phyloP scores from a whole-genome alignment of 2,797 vertebrate species.

The Odontamblyopus lacepedii region DNA sequence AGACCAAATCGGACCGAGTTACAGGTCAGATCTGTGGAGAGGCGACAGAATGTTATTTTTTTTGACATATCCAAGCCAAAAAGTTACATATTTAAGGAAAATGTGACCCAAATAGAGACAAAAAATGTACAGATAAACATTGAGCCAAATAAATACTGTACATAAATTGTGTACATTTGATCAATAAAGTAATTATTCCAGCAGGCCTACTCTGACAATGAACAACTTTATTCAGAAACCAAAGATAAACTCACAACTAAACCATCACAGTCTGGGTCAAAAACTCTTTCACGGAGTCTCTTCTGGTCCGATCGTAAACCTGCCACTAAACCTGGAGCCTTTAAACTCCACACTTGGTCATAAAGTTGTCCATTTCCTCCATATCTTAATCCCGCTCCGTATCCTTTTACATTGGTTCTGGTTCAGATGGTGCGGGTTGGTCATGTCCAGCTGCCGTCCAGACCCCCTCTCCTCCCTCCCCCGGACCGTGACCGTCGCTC shows the following conservation, averaged over 20 bases:
- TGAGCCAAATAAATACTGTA: too few species aligned
- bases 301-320: constrained; percentile 3
- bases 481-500: constrained; percentile 16
- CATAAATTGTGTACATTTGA: too few species aligned
- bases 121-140: too few species aligned
- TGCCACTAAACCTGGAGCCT: constrained; percentile 1
- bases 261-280: background rate
- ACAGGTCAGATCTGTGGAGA: too few species aligned
- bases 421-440: constrained; percentile 14
- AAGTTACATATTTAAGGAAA: too few species aligned
- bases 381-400: constrained; percentile 39
- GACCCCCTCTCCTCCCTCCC: constrained; percentile 3
- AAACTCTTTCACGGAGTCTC: background rate
- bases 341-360: constrained; percentile 25
- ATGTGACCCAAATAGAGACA: too few species aligned
- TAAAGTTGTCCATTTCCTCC: constrained; percentile 51
- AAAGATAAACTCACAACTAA: background rate
- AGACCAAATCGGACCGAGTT: too few species aligned
- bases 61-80: too few species aligned
- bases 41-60: too few species aligned
- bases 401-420: constrained; percentile 36
- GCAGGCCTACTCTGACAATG: background rate
- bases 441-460: constrained; percentile 5
- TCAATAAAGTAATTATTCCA: background rate
- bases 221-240: background rate